Percentiles rank a stretch among this genome's conserved stretches.
Evolutionary conservation across 2,888 invertebrate genomes (phyloP).

Genomic region (Toxonevra muliebris): DNA sequence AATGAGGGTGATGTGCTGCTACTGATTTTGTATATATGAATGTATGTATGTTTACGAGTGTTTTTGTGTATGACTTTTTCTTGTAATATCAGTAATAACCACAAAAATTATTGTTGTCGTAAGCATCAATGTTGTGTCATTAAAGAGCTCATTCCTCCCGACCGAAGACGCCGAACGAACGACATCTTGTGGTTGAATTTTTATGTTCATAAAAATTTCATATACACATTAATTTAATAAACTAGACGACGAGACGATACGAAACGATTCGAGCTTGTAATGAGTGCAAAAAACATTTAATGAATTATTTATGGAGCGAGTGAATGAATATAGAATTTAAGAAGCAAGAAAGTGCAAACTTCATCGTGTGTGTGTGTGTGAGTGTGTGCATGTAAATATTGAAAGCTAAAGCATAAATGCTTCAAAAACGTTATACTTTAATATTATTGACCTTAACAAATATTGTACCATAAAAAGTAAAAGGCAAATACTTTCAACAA

Average conservation of each 20-base stretch:
- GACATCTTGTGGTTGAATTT: slow-evolving; percentile 29
- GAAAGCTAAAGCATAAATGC: background rate
- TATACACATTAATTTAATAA: slow-evolving; percentile 27
- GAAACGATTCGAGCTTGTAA: background rate
- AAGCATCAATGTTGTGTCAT: slow-evolving; percentile 25
- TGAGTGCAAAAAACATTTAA: background rate
- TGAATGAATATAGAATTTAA: background rate
- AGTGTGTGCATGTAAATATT: slow-evolving; percentile 6
- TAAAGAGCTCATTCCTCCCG: slow-evolving; percentile 28
- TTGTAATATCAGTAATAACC: slow-evolving; percentile 24
- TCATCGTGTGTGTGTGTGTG: background rate
- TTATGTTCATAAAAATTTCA: slow-evolving; percentile 19
- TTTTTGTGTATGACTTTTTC: slow-evolving; percentile 40
- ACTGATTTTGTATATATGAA: background rate
- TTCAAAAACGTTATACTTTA: background rate
- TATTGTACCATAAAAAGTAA: no score
- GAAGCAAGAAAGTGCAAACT: no score
- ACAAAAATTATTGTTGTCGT: slow-evolving; percentile 35
- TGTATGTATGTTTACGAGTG: background rate
- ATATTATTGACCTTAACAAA: no score
- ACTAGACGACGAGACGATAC: slow-evolving; percentile 5
- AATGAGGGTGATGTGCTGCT: background rate
- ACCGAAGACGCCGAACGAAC: background rate
- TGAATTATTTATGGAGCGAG: background rate
- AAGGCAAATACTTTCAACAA: no score